These are phyloP conservation scores for Rhabdomys dilectus DNA, from an alignment of 2,113 vertebrate genomes.

Conservation along the genomic window DNA sequence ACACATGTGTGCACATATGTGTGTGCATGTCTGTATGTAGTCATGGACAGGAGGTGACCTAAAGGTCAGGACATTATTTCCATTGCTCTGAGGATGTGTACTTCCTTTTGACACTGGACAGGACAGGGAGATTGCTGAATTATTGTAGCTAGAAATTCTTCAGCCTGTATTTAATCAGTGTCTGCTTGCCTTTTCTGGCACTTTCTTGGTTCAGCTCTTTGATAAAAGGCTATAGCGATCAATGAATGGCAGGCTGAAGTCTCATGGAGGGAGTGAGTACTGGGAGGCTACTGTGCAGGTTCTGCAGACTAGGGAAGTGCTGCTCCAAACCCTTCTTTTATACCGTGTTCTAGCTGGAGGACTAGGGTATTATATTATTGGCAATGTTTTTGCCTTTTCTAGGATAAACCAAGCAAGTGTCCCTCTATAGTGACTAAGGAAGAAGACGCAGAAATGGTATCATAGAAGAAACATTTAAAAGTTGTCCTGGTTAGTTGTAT, in stretches of 20 bases:
- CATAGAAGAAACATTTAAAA: background rate
- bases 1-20: background rate
- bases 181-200: background rate
- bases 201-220: background rate
- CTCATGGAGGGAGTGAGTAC: background rate
- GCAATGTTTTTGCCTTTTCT: background rate
- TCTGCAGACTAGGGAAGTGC: background rate
- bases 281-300: background rate
- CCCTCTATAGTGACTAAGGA: background rate
- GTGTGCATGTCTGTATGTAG: background rate
- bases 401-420: background rate
- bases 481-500: background rate
- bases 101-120: background rate
- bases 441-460: background rate
- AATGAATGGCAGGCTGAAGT: background rate
- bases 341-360: background rate
- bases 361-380: background rate
- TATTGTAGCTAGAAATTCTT: background rate
- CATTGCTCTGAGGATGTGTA: background rate
- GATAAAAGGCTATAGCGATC: background rate
- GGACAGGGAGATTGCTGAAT: background rate
- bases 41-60: background rate
- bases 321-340: background rate
- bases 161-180: background rate
- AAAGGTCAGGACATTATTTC: background rate